Conservation (phyloP, 2,797 vertebrate species). For the Argyrosomus regius region DNA sequence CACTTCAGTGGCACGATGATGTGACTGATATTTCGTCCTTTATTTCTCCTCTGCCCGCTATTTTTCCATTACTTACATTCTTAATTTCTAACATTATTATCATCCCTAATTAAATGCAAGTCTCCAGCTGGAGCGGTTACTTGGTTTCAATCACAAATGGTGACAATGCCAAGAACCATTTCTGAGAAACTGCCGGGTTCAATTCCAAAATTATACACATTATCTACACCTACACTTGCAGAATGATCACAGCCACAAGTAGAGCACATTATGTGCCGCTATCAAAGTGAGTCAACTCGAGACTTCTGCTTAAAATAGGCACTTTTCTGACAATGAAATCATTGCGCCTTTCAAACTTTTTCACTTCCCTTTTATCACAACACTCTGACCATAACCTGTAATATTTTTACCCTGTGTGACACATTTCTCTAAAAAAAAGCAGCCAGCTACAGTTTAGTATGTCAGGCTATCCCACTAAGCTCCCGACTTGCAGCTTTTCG, state of each 20-base stretch:
- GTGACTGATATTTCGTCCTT: slow-evolving; percentile 56
- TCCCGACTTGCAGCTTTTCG: not conserved
- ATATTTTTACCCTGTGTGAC: slow-evolving; percentile 22
- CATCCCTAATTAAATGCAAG: slow-evolving; percentile 60
- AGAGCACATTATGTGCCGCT: slow-evolving; percentile 33
- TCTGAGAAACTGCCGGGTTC: slow-evolving; percentile 30
- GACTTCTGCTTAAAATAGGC: slow-evolving; percentile 50
- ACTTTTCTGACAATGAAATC: slow-evolving; percentile 42
- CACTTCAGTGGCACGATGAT: slow-evolving; percentile 37
- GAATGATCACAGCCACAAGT: slow-evolving; percentile 47
- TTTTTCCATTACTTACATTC: slow-evolving; percentile 40
- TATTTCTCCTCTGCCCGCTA: slow-evolving; percentile 44
- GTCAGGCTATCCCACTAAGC: not conserved
- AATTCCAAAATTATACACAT: slow-evolving; percentile 40
- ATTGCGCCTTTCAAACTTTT: slow-evolving; percentile 41
- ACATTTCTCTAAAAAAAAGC: slow-evolving; percentile 27
- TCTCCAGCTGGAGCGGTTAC: slow-evolving; percentile 44
- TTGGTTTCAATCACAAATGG: slow-evolving; percentile 56
- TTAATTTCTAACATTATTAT: slow-evolving; percentile 57
- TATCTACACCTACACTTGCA: slow-evolving; percentile 45
- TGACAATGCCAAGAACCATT: slow-evolving; percentile 51
- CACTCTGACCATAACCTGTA: slow-evolving; percentile 33
- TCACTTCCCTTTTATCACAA: slow-evolving; percentile 39
- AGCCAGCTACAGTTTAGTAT: slow-evolving; percentile 13
- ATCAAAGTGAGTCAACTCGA: slow-evolving; percentile 33